A percentile compares a stretch with the other conserved stretches of the same genome.
Conservation (phyloP, 30 jellyfish, hydroid and myxozoan species). For the Cassiopea xamachana region DNA sequence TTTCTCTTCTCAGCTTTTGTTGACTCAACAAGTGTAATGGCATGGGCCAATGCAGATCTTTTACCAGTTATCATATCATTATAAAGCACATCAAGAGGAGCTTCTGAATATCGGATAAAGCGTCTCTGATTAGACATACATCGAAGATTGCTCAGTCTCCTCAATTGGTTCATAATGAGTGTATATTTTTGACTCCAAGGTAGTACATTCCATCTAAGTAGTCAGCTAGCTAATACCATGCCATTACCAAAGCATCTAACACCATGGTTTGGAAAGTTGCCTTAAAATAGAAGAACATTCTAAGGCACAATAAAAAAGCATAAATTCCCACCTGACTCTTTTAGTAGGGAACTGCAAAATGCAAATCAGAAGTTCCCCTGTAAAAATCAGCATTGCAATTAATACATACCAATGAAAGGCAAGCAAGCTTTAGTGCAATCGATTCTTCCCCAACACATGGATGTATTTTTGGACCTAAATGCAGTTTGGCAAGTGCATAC, state of each 20-base stretch:
- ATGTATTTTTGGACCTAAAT: no score
- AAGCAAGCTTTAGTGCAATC: no score
- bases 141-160: neutral
- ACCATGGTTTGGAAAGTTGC: neutral
- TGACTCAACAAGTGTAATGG: constrained; percentile 96
- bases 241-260: neutral
- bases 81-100: constrained; percentile 70
- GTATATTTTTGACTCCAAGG: neutral
- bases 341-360: no score
- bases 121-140: constrained; percentile 2
- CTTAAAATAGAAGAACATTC: neutral
- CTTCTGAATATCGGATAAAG: constrained; percentile 37
- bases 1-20: constrained; percentile 69
- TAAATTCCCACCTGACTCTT: no score
- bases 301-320: no score
- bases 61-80: constrained; percentile 73
- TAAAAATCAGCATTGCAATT: no score
- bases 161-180: neutral
- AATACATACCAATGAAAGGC: no score
- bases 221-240: neutral
- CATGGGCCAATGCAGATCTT: constrained; percentile 92
- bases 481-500: no score
- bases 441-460: no score
- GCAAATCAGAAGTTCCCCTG: no score
- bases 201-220: neutral